Evolutionary conservation across 37 sponge, comb jelly and placozoan species (phyloP).

Genomic region (Chondrosia reniformis): DNA sequence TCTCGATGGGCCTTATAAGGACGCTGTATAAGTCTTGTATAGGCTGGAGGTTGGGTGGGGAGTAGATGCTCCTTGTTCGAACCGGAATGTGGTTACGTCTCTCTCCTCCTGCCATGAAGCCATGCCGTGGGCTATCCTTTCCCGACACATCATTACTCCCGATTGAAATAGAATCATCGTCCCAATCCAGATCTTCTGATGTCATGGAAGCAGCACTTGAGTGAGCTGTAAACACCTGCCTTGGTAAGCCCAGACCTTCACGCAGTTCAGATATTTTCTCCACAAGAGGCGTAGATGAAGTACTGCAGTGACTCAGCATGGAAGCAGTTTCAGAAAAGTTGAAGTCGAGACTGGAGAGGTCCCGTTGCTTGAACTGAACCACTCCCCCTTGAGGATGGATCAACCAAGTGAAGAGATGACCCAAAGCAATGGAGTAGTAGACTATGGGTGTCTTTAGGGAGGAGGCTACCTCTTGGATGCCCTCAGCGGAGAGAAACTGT

Average conservation of each 20-base stretch:
- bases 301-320: conserved; percentile 63
- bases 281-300: conserved; percentile 49
- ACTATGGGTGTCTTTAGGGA: conserved; percentile 54
- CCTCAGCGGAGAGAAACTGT: conserved; percentile 41
- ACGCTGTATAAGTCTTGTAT: conserved; percentile 80
- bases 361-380: conserved; percentile 79
- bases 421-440: conserved; percentile 78
- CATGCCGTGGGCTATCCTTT: background rate
- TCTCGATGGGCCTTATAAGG: conserved; percentile 80
- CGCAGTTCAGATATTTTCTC: conserved; percentile 61
- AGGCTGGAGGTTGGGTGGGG: conserved; percentile 61
- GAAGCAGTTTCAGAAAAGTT: conserved; percentile 57
- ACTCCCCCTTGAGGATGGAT: conserved; percentile 82
- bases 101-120: background rate
- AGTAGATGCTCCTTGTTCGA: background rate
- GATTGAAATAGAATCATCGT: conserved; percentile 54
- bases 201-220: conserved; percentile 51
- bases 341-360: conserved; percentile 58
- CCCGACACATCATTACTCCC: background rate
- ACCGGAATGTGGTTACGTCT: background rate
- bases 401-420: conserved; percentile 86
- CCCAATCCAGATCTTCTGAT: conserved; percentile 55
- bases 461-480: conserved; percentile 60
- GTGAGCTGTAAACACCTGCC: conserved; percentile 27
- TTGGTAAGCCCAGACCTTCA: conserved; percentile 69